Evolutionary conservation across 2,888 invertebrate genomes (phyloP), one percentile per base, ranked within the genome.

Genomic region (Platycheirus rosarum): DNA sequence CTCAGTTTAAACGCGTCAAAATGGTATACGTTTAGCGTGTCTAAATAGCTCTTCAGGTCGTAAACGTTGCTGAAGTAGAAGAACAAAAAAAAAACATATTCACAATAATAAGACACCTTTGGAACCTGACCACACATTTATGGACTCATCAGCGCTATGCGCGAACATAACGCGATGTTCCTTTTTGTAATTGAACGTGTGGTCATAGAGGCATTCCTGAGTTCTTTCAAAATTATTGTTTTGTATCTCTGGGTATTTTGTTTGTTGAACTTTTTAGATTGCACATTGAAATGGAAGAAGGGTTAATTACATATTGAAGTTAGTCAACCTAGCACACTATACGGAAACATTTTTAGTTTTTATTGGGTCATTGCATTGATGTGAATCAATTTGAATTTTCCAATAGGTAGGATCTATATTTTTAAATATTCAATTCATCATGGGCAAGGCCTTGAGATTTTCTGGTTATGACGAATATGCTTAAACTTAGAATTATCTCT

Each of bases 141-240:
- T 74, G 60, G 74, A 69, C 75, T 63, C n/a, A n/a, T n/a, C 14
- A 57, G 29, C 42, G 68, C 48, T 51, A 57, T 57, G 65, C 20
- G 46, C 73, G 49, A 57, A 44, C 69, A 49, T 75, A 69, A 49
- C 63, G 75, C 75, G 79, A 74, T 69, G 75, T 69, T 74, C 74
- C 75, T 69, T 57, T 55, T 62, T 57, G 57, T 63, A 35, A 70
- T 35, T 71, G 69, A 44, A 74, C 57, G 74, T 74, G 69, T 62
- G 62, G 18, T 44, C 74, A 79, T 69, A 68, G 60, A 71, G 20
- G 62, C 78, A 78, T 78, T 78, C 78, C 78, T 51, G 37, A 62
- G 66, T 57, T 65, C 23, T 62, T 46, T 68, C 46, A 53, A 60
- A 73, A 77, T 44, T 44, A 65, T 51, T 60, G 16, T 37, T 62